These are phyloP conservation scores for Agrochola lychnidis DNA, from an alignment of 2,888 invertebrate genomes.

Conservation along the genomic window DNA sequence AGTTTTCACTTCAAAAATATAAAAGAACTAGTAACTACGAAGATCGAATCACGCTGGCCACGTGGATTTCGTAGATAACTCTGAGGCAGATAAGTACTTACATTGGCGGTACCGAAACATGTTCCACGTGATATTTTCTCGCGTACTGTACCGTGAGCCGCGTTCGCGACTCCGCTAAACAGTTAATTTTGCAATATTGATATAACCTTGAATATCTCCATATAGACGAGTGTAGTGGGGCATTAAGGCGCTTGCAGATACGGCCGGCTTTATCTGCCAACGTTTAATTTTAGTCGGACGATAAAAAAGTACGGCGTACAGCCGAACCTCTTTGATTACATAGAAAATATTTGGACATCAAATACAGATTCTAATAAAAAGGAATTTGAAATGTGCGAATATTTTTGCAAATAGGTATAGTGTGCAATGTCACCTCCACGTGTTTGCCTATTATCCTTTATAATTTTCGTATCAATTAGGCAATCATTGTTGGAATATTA, in stretches of 20 bases:
- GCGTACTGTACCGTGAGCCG: constrained; percentile 51
- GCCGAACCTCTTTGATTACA: constrained; percentile 32
- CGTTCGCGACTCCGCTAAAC: constrained; percentile 72
- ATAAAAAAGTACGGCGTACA: constrained; percentile 45
- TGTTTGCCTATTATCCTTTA: constrained; percentile 20
- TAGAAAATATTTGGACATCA: constrained; percentile 43
- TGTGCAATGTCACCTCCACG: constrained; percentile 48
- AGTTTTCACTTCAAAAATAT: no score
- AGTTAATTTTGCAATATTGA: constrained; percentile 75
- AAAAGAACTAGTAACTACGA: neutral
- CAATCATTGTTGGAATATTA: constrained; percentile 39
- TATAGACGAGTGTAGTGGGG: constrained; percentile 63
- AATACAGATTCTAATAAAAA: constrained; percentile 31
- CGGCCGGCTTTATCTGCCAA: constrained; percentile 51
- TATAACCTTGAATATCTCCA: constrained; percentile 76
- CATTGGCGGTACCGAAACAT: constrained; percentile 32
- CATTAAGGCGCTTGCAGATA: constrained; percentile 57
- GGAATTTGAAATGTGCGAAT: constrained; percentile 17
- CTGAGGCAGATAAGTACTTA: constrained; percentile 18
- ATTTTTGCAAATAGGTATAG: constrained; percentile 19
- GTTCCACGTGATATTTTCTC: constrained; percentile 58
- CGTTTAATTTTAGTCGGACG: constrained; percentile 56
- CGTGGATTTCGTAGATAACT: constrained; percentile 39
- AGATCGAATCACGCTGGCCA: constrained; percentile 32
- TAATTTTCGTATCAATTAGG: constrained; percentile 22